Base-by-base conservation (phyloP, 1,140 invertebrate species). In the Drosophila ananassae region DNA sequence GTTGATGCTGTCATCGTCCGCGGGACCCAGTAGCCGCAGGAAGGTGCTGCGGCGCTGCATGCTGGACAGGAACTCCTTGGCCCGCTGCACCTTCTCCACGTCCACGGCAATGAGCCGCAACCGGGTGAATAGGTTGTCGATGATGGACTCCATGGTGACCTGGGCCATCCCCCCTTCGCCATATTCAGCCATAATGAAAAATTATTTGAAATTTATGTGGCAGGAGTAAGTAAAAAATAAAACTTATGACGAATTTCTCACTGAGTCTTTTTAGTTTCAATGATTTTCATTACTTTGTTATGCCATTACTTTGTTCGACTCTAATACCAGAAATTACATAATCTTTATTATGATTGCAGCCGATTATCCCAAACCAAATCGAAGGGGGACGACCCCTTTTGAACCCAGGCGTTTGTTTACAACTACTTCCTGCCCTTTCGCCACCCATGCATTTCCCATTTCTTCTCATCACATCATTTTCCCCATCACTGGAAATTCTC, bases 31-130 rank as follows among this genome's bases (percentile, higher is more conserved):
- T 3, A 89, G 41, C 13, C 54, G 17, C 2, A 13, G 21, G 21
- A 89, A 79, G 0, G 79, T 75, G 6, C 44, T 63, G 21, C 68
- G 53, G 0, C 64, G 57, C 61, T 89, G 83, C 28, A 89, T 12
- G 6, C 9, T 21, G 0, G n/a, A 30, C 10, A 89, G 41, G 6
- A 63, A 51, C 37, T 73, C 68, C 32, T 89, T 89, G 25, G 79
- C 76, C 55, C 50, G 30, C 17, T 71, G 76, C 24, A 89, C 48
- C 50, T 63, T 83, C 3, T 77, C 79, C 48, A 89, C 68, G 30
- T 89, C 83, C 24, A 73, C 37, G 7, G 84, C 13, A 9, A 67
- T 76, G 13, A 83, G 39, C 10, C 82, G 79, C 0, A 89, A 60
- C 0, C 76, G 73, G 6, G 12, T 44, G 21, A 81, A 79, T 22